Evolutionary conservation across 2,113 vertebrate genomes (phyloP).

Genomic region (Xiphophorus maculatus): DNA sequence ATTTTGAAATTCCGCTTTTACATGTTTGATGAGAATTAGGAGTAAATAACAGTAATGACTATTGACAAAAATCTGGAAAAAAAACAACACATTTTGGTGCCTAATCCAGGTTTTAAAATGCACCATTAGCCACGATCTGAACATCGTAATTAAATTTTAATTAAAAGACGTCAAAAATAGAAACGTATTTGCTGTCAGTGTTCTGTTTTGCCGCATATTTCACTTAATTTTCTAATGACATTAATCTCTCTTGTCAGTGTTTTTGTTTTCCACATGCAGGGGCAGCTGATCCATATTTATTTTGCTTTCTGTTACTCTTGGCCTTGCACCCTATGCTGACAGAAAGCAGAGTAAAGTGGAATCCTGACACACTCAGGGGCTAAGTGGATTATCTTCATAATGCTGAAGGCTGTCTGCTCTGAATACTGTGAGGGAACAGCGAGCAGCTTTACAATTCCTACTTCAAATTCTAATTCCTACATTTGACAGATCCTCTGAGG

Average conservation of each 20-base stretch:
- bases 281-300: slow-evolving; percentile 41
- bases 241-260: slow-evolving; percentile 3
- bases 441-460: slow-evolving; percentile 10
- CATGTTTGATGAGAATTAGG: not conserved
- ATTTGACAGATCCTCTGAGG: not conserved
- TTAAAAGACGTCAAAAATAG: slow-evolving; percentile 24
- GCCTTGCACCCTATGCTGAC: slow-evolving; percentile 14
- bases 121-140: slow-evolving; percentile 12
- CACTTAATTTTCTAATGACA: not conserved
- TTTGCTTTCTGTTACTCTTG: slow-evolving; percentile 46
- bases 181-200: slow-evolving; percentile 2
- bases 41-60: slow-evolving; percentile 13
- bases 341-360: slow-evolving; percentile 46
- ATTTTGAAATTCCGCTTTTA: not conserved
- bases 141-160: slow-evolving; percentile 22
- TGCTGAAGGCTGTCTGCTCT: slow-evolving; percentile 54
- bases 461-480: not conserved
- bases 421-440: slow-evolving; percentile 22
- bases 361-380: slow-evolving; percentile 55
- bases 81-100: not conserved
- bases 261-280: slow-evolving; percentile 4
- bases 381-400: slow-evolving; percentile 67
- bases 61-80: slow-evolving; percentile 13
- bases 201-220: slow-evolving; percentile 9
- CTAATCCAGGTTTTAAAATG: slow-evolving; percentile 33